These are phyloP conservation scores for Brachymystax lenok DNA, from an alignment of 2,797 vertebrate genomes.

Conservation along the genomic window DNA sequence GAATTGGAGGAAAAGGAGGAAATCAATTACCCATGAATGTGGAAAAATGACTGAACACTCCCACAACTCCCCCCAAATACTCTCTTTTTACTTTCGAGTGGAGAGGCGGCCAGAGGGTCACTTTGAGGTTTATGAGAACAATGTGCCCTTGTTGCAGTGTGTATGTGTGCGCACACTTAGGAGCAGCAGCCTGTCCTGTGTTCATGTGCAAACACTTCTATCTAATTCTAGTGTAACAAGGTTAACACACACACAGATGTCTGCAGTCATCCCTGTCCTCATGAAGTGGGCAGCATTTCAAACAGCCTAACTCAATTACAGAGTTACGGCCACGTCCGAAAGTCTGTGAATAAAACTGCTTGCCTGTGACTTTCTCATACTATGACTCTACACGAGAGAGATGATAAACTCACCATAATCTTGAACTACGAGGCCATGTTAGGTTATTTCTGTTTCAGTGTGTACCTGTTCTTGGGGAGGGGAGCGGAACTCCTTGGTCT, in stretches of 20 bases:
- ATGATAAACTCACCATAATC: background rate
- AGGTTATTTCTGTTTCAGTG: background rate
- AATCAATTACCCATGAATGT: constrained; percentile 45
- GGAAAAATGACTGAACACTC: constrained; percentile 36
- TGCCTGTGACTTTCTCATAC: constrained; percentile 12
- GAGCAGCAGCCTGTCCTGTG: background rate
- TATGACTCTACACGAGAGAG: constrained; percentile 1
- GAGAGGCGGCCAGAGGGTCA: background rate
- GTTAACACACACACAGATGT: constrained; percentile 26
- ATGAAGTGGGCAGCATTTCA: constrained; percentile 18
- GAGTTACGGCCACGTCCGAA: background rate
- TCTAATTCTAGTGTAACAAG: constrained; percentile 12
- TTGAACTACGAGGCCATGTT: background rate
- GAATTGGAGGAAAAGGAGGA: constrained; percentile 12
- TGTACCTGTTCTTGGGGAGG: constrained; percentile 97
- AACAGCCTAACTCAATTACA: constrained; percentile 18
- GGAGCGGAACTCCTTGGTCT: constrained; percentile 96
- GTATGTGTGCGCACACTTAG: constrained; percentile 53
- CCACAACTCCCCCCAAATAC: constrained; percentile 36
- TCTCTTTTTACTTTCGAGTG: constrained; percentile 40
- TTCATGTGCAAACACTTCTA: background rate
- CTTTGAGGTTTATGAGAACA: background rate
- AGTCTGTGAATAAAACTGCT: background rate
- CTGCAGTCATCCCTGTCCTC: background rate
- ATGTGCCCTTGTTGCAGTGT: background rate